phyloP scores from a whole-genome alignment of 2,113 vertebrate species.

The Poecilia latipinna region DNA sequence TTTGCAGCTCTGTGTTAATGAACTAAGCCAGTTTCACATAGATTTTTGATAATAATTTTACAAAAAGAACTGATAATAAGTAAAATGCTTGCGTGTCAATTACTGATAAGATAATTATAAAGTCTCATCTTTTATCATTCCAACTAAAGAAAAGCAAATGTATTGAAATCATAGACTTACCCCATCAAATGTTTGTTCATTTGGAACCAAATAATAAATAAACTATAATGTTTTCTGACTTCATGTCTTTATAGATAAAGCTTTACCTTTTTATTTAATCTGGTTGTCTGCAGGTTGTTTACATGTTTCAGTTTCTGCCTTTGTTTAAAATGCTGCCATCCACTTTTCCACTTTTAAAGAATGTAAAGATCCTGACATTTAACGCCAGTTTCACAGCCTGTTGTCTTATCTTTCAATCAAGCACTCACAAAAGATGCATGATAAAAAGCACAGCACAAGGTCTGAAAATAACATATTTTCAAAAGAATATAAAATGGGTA shows the following conservation, averaged over 20 bases:
- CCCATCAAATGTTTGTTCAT: not conserved
- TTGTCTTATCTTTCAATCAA: not conserved
- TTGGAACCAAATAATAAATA: not conserved
- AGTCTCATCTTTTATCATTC: too few relatives aligned
- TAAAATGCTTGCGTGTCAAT: too few relatives aligned
- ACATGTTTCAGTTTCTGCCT: too few relatives aligned
- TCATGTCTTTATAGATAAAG: too few relatives aligned
- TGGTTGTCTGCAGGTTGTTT: too few relatives aligned
- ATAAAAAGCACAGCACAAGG: not conserved
- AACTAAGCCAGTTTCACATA: too few relatives aligned
- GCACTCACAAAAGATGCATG: not conserved
- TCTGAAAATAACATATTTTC: not conserved
- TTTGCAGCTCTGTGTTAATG: too few relatives aligned
- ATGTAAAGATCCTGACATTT: not conserved
- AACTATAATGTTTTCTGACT: not conserved
- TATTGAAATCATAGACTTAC: not conserved
- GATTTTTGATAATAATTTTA: too few relatives aligned
- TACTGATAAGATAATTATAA: too few relatives aligned
- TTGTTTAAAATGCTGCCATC: not conserved
- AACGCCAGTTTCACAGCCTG: not conserved
- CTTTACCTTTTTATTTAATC: too few relatives aligned
- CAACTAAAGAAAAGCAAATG: too few relatives aligned
- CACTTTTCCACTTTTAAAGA: not conserved
- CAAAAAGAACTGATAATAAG: too few relatives aligned
- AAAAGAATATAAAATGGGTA: not conserved